These are phyloP conservation scores for Galaxias olidus DNA, from an alignment of 2,797 vertebrate genomes.

Conservation along the genomic window DNA sequence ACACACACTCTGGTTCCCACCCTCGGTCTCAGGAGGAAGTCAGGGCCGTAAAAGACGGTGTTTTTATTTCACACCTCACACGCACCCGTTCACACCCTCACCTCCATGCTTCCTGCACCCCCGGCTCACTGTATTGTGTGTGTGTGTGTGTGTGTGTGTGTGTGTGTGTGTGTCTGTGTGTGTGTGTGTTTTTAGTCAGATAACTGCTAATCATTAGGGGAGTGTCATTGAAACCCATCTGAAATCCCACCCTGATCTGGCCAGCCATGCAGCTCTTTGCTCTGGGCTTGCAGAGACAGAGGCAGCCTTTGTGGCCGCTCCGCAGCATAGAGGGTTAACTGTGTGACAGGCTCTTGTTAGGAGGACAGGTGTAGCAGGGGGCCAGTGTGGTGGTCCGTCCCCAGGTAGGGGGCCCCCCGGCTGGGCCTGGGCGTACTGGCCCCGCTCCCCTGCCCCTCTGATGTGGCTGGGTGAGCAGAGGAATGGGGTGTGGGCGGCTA, in stretches of 20 bases:
- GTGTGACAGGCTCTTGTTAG: background rate
- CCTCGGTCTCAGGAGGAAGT: slow-evolving; percentile 67
- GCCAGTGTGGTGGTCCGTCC: background rate
- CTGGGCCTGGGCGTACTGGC: background rate
- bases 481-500: slow-evolving; percentile 19
- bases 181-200: slow-evolving; percentile 9
- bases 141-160: slow-evolving; percentile 5
- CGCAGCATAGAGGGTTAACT: slow-evolving; percentile 20
- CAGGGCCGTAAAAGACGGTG: slow-evolving; percentile 57
- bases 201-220: background rate
- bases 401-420: background rate
- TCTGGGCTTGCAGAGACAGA: slow-evolving; percentile 4
- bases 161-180: slow-evolving; percentile 16
- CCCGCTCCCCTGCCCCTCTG: slow-evolving; percentile 15
- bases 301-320: too few relatives aligned
- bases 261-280: too few relatives aligned
- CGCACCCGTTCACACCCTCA: too few relatives aligned
- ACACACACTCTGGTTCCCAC: background rate
- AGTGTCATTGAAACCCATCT: too few relatives aligned
- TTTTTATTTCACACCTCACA: slow-evolving; percentile 66
- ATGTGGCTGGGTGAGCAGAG: slow-evolving; percentile 35
- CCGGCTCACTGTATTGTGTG: slow-evolving; percentile 36
- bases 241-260: too few relatives aligned
- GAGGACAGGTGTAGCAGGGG: slow-evolving; percentile 23
- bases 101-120: slow-evolving; percentile 67